Base-by-base conservation (phyloP, 2,888 invertebrate genomes). In the Tricholauxania praeusta region DNA sequence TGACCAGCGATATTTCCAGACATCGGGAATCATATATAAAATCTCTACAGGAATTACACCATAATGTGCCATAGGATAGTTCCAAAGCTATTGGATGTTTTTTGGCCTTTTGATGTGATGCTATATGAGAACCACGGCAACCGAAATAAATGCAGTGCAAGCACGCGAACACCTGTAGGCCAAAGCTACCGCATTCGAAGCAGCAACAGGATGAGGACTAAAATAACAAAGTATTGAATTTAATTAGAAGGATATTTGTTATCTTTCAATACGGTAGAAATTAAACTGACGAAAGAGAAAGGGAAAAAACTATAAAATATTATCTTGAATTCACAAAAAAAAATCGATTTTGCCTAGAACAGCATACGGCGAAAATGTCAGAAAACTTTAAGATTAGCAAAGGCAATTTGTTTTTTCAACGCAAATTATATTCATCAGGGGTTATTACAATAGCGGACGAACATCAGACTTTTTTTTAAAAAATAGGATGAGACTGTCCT, bases 111-210 rank as follows among this genome's bases (percentile, higher is more conserved):
- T 93, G 92, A 89, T 98, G 98, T 71, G 95, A 93, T 81, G 93
- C 92, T 78, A 97, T 95, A 86, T 98, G 98, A 72, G 92, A 91
- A 28, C 91, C 91, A 80, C 94, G 94, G 86, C 98, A 98, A 68
- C 95, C 98, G 87, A 98, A 97, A 88, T 92, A 97, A 80, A 97
- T 95, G 89, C 98, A 98, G 82, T 96, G 94, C 74, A 96, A 89
- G 82, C 96, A 96, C 32, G 94, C 93, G 84, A 94, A 94, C 80
- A 96, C 89, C 73, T 95, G 91, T n/a, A 93, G 92, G 28, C 94
- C 93, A 74, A 92, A 90, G 77, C 91, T 91, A 79, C 93, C 92
- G 86, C 97, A 97, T 48, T 92, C 91, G 80, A 95, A 93, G 88
- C 97, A 97, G 78, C 92, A 89, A 86, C 94, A 93, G 87, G 93